These are phyloP conservation scores for Talpa occidentalis DNA, from an alignment of 2,113 vertebrate genomes.

Conservation along the genomic window DNA sequence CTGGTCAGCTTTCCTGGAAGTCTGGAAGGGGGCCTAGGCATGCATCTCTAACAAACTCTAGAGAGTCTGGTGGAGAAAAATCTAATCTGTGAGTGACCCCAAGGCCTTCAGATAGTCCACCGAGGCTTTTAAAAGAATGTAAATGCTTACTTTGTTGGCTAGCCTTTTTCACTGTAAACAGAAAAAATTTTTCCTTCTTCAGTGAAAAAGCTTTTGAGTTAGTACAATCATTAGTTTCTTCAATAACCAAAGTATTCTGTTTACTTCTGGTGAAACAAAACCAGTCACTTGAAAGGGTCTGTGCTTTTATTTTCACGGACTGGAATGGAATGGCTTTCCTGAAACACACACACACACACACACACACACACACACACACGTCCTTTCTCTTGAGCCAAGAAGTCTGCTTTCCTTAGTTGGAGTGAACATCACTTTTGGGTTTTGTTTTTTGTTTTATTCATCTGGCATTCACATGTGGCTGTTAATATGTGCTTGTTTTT, in stretches of 20 bases:
- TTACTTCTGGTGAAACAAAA: slow-evolving; percentile 62
- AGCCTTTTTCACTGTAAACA: slow-evolving; percentile 61
- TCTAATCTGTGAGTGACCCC: background rate
- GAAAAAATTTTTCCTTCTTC: background rate
- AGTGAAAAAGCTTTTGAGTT: slow-evolving; percentile 42
- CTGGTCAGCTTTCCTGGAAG: background rate
- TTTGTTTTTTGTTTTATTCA: slow-evolving; percentile 34
- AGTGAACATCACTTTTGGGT: slow-evolving; percentile 16
- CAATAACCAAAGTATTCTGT: slow-evolving; percentile 21
- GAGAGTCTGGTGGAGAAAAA: background rate
- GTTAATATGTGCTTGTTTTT: slow-evolving; percentile 64
- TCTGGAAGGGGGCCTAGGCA: background rate
- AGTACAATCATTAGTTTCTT: slow-evolving; percentile 22
- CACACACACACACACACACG: background rate
- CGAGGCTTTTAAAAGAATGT: background rate
- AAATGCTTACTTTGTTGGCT: slow-evolving; percentile 60
- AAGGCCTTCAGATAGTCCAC: background rate
- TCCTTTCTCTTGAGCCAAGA: slow-evolving; percentile 54
- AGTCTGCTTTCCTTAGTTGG: slow-evolving; percentile 31
- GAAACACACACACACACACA: background rate
- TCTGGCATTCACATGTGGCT: slow-evolving; percentile 64
- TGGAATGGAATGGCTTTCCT: slow-evolving; percentile 47
- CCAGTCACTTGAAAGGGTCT: slow-evolving; percentile 59
- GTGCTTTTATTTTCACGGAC: slow-evolving; percentile 48
- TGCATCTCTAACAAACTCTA: background rate